phyloP scores from a whole-genome alignment of 2,797 vertebrate species.

The Etheostoma nigrum region DNA sequence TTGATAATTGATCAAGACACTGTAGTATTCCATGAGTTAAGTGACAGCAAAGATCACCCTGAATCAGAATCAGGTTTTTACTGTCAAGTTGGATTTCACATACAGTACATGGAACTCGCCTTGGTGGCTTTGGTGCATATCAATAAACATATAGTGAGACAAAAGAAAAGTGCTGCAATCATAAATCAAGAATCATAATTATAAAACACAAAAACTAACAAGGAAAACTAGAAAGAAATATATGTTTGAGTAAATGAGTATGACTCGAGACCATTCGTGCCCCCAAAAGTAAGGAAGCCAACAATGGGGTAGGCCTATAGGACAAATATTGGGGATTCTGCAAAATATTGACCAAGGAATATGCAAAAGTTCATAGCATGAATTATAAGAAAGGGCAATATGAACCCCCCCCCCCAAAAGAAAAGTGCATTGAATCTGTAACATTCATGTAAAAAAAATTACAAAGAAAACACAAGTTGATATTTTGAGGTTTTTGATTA shows the following conservation, averaged over 20 bases:
- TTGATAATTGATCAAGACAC: neutral
- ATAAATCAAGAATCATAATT: neutral
- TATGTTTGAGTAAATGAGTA: neutral
- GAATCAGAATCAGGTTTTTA: neutral
- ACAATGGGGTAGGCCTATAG: too few relatives aligned
- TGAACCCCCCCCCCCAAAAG: neutral
- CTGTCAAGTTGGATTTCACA: neutral
- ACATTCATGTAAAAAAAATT: slow-evolving; percentile 12
- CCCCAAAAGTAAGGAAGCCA: too few relatives aligned
- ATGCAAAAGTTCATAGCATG: neutral
- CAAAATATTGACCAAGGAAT: neutral
- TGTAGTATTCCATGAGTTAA: neutral
- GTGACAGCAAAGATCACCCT: neutral
- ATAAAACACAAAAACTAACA: neutral
- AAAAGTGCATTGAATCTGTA: neutral
- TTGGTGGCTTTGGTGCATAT: neutral
- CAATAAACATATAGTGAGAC: neutral
- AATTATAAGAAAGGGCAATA: neutral
- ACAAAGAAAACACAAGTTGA: slow-evolving; percentile 21
- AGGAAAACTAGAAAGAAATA: neutral
- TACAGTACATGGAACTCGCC: neutral
- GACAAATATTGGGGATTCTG: neutral
- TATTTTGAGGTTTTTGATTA: slow-evolving; percentile 1
- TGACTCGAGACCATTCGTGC: too few relatives aligned
- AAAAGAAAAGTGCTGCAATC: too few relatives aligned